phyloP scores from a whole-genome alignment of 2,888 invertebrate species.

The Erebia palarica region DNA sequence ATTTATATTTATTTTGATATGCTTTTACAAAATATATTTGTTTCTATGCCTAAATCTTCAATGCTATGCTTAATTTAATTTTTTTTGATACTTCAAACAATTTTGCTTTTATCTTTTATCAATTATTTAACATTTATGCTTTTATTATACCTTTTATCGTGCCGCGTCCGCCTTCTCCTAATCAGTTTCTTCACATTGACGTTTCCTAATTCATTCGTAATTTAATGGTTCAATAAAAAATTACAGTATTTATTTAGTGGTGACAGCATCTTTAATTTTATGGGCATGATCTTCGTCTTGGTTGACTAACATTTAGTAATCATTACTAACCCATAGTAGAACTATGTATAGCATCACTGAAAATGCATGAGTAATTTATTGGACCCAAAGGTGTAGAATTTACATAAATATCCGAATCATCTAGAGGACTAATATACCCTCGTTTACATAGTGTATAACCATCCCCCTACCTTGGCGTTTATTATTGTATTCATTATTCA shows the following conservation, averaged over 20 bases:
- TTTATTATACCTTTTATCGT: not conserved
- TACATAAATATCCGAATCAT: constrained; percentile 46
- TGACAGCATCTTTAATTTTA: not conserved
- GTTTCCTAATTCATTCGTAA: not conserved
- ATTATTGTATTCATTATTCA: constrained; percentile 41
- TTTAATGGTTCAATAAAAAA: not conserved
- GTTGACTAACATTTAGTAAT: constrained; percentile 15
- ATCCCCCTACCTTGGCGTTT: constrained; percentile 80
- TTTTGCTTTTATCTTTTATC: not conserved
- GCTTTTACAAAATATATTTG: constrained; percentile 39
- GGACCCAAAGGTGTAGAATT: constrained; percentile 78
- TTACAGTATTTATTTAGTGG: not conserved
- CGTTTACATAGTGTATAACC: constrained; percentile 56
- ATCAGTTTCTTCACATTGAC: not conserved
- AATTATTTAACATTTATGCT: not conserved
- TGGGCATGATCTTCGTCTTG: constrained; percentile 11
- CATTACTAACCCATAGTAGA: not conserved
- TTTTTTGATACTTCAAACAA: not conserved
- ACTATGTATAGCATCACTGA: constrained; percentile 8
- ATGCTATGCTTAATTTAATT: constrained; percentile 18
- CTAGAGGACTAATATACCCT: constrained; percentile 59
- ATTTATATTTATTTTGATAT: constrained; percentile 53
- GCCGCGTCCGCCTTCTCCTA: not conserved
- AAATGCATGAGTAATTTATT: constrained; percentile 35
- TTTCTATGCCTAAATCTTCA: constrained; percentile 28